These are phyloP conservation scores for Dysmachus trigonus DNA, from an alignment of 2,888 invertebrate genomes.

Conservation along the genomic window DNA sequence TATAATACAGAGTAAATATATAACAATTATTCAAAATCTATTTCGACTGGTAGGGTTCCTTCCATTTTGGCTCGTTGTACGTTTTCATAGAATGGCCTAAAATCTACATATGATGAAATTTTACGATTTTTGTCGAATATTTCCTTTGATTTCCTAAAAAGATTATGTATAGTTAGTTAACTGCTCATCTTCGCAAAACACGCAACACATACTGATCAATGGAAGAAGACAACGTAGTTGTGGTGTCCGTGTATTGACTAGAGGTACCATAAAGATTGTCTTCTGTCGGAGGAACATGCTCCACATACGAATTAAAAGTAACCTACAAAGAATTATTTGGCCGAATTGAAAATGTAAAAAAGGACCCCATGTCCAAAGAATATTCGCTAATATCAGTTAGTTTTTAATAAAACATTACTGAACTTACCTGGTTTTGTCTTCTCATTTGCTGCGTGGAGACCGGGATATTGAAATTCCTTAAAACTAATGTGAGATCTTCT, in stretches of 20 bases:
- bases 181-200: not conserved
- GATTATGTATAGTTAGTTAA: not conserved
- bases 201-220: constrained; percentile 1
- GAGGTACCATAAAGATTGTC: not conserved
- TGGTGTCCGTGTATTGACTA: constrained; percentile 29
- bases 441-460: constrained; percentile 68
- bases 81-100: constrained; percentile 80
- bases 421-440: constrained; percentile 47
- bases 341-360: too few relatives aligned
- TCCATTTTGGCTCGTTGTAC: constrained; percentile 73
- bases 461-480: constrained; percentile 86
- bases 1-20: not conserved
- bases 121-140: constrained; percentile 71
- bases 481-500: constrained; percentile 85
- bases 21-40: constrained; percentile 63
- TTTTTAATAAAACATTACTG: too few relatives aligned
- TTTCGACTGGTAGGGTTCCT: constrained; percentile 73
- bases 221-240: not conserved
- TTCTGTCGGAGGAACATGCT: not conserved
- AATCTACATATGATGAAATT: constrained; percentile 85
- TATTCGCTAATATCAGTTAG: too few relatives aligned
- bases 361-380: too few relatives aligned
- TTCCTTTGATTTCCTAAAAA: constrained; percentile 11
- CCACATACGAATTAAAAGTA: constrained; percentile 18
- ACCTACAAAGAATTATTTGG: not conserved